These are phyloP conservation scores for Coenonympha arcania DNA, from an alignment of 2,888 invertebrate species.

Conservation along the genomic window DNA sequence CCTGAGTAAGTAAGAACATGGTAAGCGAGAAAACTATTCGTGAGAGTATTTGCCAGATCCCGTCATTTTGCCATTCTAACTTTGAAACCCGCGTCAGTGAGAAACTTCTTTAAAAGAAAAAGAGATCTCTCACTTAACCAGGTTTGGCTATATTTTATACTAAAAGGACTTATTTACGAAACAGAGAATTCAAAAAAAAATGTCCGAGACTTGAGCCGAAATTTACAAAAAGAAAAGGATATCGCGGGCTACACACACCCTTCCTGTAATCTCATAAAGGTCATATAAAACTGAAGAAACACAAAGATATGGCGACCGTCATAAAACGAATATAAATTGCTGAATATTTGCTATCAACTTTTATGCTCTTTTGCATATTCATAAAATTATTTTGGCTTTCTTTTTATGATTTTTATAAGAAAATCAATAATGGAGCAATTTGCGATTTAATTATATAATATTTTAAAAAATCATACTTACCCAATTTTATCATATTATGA, in stretches of 20 bases:
- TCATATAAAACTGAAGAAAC: slow-evolving; percentile 59
- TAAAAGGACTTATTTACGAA: neutral
- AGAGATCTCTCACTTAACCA: no score
- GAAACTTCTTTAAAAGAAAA: no score
- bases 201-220: slow-evolving; percentile 6
- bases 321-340: slow-evolving; percentile 64
- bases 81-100: no score
- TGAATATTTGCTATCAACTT: slow-evolving; percentile 57
- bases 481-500: no score
- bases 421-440: no score
- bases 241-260: slow-evolving; percentile 13
- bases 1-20: no score
- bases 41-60: no score
- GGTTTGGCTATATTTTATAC: neutral
- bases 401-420: neutral
- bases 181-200: slow-evolving; percentile 8
- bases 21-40: no score
- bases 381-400: slow-evolving; percentile 29
- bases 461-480: no score
- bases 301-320: slow-evolving; percentile 57
- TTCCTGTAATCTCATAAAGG: slow-evolving; percentile 48
- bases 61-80: no score
- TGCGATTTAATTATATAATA: no score
- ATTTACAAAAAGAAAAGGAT: slow-evolving; percentile 32
- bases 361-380: slow-evolving; percentile 54